Percentiles rank a stretch among this genome's conserved stretches.
Conservation (phyloP, 2,797 vertebrate genomes). For the Melanotaenia parkinsoni region DNA sequence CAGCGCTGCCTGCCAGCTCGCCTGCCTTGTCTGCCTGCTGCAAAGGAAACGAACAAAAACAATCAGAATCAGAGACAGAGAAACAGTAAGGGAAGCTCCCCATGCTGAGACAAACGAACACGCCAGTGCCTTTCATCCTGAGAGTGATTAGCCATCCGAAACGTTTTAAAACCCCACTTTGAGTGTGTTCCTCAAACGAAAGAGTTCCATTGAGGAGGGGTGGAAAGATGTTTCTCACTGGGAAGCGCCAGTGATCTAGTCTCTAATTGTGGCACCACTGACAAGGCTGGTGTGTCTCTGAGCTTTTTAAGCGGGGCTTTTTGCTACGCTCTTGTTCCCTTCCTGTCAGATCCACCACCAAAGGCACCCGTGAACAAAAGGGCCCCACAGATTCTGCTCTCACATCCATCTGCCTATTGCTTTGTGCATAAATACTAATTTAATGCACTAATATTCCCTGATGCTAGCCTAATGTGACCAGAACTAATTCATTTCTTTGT, state of each 20-base stretch:
- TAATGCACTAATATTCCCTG: conserved; percentile 57
- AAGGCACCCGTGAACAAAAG: conserved; percentile 71
- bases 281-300: conserved; percentile 73
- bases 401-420: conserved; percentile 59
- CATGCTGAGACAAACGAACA: conserved; percentile 76
- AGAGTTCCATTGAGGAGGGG: conserved; percentile 71
- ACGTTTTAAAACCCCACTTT: conserved; percentile 78
- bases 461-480: conserved; percentile 65
- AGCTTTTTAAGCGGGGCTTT: conserved; percentile 74
- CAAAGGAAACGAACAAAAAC: conserved; percentile 78
- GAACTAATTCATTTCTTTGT: conserved; percentile 42
- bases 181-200: conserved; percentile 77
- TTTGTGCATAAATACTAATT: conserved; percentile 74
- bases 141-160: conserved; percentile 82
- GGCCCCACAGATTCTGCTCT: conserved; percentile 64
- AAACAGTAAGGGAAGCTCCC: conserved; percentile 79
- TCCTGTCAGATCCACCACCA: conserved; percentile 77
- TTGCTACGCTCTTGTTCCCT: conserved; percentile 67
- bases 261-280: conserved; percentile 79
- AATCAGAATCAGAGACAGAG: conserved; percentile 77
- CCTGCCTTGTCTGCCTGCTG: conserved; percentile 73
- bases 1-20: conserved; percentile 74
- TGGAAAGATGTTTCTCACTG: conserved; percentile 72
- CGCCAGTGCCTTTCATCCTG: conserved; percentile 79
- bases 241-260: conserved; percentile 78